phyloP scores from a whole-genome alignment of 2,113 vertebrate genomes.

The Hoplias malabaricus region DNA sequence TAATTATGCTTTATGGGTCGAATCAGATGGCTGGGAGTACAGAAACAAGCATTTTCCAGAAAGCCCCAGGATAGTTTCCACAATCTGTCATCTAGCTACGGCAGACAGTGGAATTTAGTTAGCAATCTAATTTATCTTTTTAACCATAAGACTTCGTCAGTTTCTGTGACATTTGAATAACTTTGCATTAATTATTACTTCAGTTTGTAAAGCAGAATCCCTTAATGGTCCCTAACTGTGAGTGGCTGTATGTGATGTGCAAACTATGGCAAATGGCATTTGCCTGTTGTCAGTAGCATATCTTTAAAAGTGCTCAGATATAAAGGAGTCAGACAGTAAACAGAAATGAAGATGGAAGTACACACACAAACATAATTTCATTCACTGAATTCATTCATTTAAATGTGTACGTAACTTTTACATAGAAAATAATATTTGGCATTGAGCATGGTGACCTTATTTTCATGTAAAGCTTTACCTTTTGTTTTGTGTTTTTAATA shows the following conservation, averaged over 20 bases:
- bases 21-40: neutral
- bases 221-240: neutral
- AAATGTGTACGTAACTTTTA: no score
- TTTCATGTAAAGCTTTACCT: no score
- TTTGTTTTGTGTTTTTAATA: no score
- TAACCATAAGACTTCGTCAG: neutral
- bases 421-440: no score
- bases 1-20: neutral
- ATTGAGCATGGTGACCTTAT: no score
- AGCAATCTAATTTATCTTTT: neutral
- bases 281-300: constrained; percentile 25
- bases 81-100: neutral
- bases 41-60: neutral
- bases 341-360: constrained; percentile 61
- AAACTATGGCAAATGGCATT: constrained; percentile 10
- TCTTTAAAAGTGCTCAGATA: constrained; percentile 61
- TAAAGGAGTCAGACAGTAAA: constrained; percentile 68
- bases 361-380: neutral
- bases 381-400: no score
- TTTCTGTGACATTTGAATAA: neutral
- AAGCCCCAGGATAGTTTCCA: neutral
- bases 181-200: no score
- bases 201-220: neutral
- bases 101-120: neutral
- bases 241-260: neutral